These are phyloP conservation scores for Hoplodrina ambigua DNA, from an alignment of 2,888 invertebrate genomes.

Conservation along the genomic window DNA sequence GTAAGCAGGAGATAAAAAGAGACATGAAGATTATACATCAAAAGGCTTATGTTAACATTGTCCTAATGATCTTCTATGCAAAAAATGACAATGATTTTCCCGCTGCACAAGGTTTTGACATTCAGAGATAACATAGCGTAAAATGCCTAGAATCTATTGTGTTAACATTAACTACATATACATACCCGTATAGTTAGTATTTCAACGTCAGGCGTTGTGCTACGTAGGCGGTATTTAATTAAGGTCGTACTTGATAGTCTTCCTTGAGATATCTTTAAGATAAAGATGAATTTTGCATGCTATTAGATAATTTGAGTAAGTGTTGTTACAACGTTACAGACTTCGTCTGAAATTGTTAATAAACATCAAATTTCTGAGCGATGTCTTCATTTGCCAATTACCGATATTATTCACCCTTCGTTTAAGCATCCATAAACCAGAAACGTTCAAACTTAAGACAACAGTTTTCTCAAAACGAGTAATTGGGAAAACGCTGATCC, in stretches of 20 bases:
- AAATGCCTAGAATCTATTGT: constrained; percentile 40
- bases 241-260: constrained; percentile 45
- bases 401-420: not conserved
- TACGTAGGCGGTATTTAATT: constrained; percentile 59
- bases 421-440: constrained; percentile 12
- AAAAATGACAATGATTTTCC: constrained; percentile 18
- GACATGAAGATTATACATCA: too few species aligned
- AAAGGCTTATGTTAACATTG: not conserved
- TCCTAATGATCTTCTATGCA: not conserved
- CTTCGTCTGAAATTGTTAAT: not conserved
- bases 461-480: not conserved
- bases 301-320: constrained; percentile 8
- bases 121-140: constrained; percentile 44
- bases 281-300: constrained; percentile 34
- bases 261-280: constrained; percentile 39
- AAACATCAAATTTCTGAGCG: not conserved
- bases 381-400: constrained; percentile 1
- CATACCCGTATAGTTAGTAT: constrained; percentile 25
- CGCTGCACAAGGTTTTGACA: constrained; percentile 14
- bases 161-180: constrained; percentile 28
- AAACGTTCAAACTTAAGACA: constrained; percentile 6
- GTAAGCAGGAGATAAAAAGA: too few species aligned
- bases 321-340: not conserved
- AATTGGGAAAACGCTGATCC: constrained; percentile 23
- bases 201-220: constrained; percentile 11